Evolutionary conservation across 2,888 invertebrate species (phyloP).

Genomic region (Mythimna lalbum): DNA sequence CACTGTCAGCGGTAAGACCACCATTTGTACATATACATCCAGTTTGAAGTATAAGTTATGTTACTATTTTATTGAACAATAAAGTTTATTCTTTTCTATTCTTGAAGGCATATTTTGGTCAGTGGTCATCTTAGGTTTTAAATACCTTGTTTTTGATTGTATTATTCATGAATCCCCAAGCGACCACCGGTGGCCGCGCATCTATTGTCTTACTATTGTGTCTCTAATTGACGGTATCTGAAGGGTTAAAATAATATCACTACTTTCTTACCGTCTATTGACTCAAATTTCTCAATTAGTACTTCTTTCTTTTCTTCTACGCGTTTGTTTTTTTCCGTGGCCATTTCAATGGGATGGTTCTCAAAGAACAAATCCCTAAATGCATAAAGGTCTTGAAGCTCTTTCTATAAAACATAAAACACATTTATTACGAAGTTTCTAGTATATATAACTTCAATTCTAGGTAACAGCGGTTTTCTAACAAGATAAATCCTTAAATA

Average conservation of each 20-base stretch:
- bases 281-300: conserved; percentile 91
- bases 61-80: no score
- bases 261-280: conserved; percentile 90
- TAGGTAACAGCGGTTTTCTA: background rate
- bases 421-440: background rate
- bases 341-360: conserved; percentile 92
- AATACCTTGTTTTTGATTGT: background rate
- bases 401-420: conserved; percentile 88
- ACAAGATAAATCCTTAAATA: background rate
- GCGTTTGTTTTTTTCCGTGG: conserved; percentile 92
- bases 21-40: no score
- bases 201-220: no score
- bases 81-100: no score
- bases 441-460: background rate
- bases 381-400: conserved; percentile 92
- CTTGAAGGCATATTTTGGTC: background rate
- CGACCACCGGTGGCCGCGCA: no score
- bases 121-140: background rate
- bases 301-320: conserved; percentile 92
- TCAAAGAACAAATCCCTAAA: conserved; percentile 96
- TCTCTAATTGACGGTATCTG: no score
- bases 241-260: background rate
- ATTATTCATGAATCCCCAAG: no score
- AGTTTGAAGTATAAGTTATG: no score
- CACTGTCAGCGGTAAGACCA: no score